Percentiles rank a stretch among this genome's conserved stretches.
Conservation (phyloP, 1,140 invertebrate genomes). For the Copidosoma floridanum region DNA sequence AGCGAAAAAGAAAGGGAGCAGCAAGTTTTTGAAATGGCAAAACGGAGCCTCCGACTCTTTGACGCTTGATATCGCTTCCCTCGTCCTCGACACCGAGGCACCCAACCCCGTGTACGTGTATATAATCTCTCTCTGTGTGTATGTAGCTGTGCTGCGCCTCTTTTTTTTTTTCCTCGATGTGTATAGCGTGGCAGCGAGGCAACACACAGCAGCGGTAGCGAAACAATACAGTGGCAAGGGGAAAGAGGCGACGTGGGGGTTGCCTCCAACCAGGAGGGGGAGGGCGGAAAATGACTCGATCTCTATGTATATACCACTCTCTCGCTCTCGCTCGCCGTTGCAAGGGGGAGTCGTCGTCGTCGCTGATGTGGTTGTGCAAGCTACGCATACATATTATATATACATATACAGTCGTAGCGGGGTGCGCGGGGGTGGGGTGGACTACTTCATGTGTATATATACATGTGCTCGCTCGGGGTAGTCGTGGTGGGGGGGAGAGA, state of each 20-base stretch:
- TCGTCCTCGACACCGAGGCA: slow-evolving; percentile 15
- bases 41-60: background rate
- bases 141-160: too few relatives aligned
- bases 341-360: background rate
- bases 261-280: background rate
- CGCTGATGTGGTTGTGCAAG: too few relatives aligned
- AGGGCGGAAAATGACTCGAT: slow-evolving; percentile 18
- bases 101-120: too few relatives aligned
- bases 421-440: background rate
- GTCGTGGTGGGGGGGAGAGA: slow-evolving; percentile 4
- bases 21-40: background rate
- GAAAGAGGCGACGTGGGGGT: slow-evolving; percentile 16
- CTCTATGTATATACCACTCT: too few relatives aligned
- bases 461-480: background rate
- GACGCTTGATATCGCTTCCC: background rate
- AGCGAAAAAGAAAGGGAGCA: background rate
- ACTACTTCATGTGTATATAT: too few relatives aligned
- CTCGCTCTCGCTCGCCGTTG: background rate
- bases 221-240: too few relatives aligned
- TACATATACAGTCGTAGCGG: background rate
- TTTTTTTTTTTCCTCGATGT: too few relatives aligned
- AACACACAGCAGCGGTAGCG: too few relatives aligned
- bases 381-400: too few relatives aligned
- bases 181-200: too few relatives aligned
- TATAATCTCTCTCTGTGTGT: too few relatives aligned